Evolutionary conservation across 2,888 invertebrate genomes (phyloP), one percentile per base, ranked within the genome.

Genomic region (Rhodophaea formosa): DNA sequence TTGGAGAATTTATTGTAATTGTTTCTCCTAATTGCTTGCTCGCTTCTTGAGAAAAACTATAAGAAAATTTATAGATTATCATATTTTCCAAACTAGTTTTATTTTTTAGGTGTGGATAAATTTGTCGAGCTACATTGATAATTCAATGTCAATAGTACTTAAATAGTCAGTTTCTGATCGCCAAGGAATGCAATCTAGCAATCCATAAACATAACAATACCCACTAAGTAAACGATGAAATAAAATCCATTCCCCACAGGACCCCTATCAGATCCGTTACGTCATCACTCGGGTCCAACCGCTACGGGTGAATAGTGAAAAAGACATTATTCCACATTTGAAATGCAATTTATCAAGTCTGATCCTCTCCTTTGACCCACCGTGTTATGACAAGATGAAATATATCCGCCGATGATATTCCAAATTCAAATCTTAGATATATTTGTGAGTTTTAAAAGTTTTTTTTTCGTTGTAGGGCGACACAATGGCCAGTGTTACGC

Each of bases 331-430:
- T 76, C 85, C 82, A 82, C 86, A 87, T 90, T 88, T 82, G 79
- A 88, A 88, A 79, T 84, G 86, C 88, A 88, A 91, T 91, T 88
- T 88, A 91, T 91, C 91, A 89, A 84, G 71, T 76, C 73, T 75
- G 84, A 86, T 84, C 87, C 85, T 70, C 73, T 79, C 80, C 84
- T 88, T 87, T 88, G 88, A 88, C 87, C 87, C 86, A 82, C 83
- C 76, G 77, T 91, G 88, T 91, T 91, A 89, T 91, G 91, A 91
- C 91, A 90, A 83, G 86, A 89, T 90, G 88, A 90, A 84, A 81
- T 89, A 90, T 89, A 84, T 87, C 79, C 77, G 72, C 75, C 77
- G 82, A 90, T 91, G 90, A 90, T 87, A 84, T 87, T 89, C 78
- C 84, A 84, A 86, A 88, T 80, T 79, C 75, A 63, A 69, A 77